Conservation (phyloP, 2,888 invertebrate genomes). For the Dicycla oo region DNA sequence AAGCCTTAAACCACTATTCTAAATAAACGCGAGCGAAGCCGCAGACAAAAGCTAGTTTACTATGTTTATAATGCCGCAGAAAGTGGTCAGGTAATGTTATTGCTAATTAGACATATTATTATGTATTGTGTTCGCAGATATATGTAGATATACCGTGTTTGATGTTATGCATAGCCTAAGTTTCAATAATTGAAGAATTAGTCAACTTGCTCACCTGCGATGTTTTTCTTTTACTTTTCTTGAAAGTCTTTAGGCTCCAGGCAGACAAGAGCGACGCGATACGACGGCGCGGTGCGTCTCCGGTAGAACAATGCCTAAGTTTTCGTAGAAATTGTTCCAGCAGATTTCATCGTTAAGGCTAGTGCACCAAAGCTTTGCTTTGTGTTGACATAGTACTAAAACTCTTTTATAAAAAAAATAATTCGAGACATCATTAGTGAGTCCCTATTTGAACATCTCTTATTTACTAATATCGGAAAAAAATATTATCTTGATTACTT, state of each 20-base stretch:
- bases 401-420: background rate
- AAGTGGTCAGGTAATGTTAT: background rate
- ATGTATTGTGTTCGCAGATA: background rate
- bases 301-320: too few relatives aligned
- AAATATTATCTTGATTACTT: slow-evolving; percentile 36
- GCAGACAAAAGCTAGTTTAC: too few relatives aligned
- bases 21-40: too few relatives aligned
- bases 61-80: too few relatives aligned
- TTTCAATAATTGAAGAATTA: background rate
- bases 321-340: too few relatives aligned
- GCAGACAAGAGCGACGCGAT: too few relatives aligned
- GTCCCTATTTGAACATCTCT: background rate
- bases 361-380: background rate
- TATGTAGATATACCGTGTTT: too few relatives aligned
- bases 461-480: slow-evolving; percentile 12
- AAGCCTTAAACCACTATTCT: too few relatives aligned
- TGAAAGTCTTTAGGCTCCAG: too few relatives aligned
- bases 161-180: background rate
- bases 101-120: background rate
- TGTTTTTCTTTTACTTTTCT: background rate
- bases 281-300: too few relatives aligned
- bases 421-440: slow-evolving; percentile 2
- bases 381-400: background rate
- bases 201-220: background rate
- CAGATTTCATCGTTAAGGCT: too few relatives aligned